Percentiles rank a stretch among this genome's conserved stretches.
Conservation (phyloP, 2,113 vertebrate genomes). For the Alaudala cheleensis region DNA sequence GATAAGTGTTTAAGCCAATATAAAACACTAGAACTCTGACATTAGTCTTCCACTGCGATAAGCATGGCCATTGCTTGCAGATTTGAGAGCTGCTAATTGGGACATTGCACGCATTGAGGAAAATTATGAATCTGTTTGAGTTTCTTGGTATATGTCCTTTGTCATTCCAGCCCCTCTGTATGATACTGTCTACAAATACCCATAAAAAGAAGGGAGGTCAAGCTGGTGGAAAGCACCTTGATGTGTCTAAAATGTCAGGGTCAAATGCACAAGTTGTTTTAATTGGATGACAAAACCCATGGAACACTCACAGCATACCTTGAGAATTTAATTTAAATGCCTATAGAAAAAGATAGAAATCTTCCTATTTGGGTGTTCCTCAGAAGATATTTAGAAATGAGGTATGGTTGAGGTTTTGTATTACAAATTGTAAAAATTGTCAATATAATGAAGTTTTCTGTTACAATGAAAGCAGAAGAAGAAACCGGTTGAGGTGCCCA, state of each 20-base stretch:
- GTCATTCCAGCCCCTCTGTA: not conserved
- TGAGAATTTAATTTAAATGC: not conserved
- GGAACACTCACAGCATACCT: not conserved
- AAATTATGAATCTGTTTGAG: not conserved
- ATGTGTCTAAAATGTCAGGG: not conserved
- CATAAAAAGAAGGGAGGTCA: not conserved
- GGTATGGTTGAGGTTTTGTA: not conserved
- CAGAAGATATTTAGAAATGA: not conserved
- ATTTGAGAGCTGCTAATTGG: not conserved
- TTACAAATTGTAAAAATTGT: not conserved
- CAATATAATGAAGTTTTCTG: slow-evolving; percentile 18
- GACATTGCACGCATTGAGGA: not conserved
- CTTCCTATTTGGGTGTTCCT: not conserved
- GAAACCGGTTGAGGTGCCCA: slow-evolving; percentile 78
- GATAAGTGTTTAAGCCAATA: not conserved
- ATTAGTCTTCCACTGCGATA: not conserved
- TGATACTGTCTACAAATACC: not conserved
- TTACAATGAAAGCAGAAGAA: slow-evolving; percentile 79
- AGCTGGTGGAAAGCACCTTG: not conserved
- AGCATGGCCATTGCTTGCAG: not conserved
- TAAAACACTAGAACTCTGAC: not conserved
- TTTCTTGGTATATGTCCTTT: not conserved
- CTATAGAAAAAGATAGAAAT: not conserved
- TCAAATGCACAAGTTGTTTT: not conserved
- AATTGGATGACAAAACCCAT: not conserved